Percentiles rank a stretch among this genome's conserved stretches.
Conservation (phyloP, 1,140 invertebrate genomes). For the Brachionus sp. region DNA sequence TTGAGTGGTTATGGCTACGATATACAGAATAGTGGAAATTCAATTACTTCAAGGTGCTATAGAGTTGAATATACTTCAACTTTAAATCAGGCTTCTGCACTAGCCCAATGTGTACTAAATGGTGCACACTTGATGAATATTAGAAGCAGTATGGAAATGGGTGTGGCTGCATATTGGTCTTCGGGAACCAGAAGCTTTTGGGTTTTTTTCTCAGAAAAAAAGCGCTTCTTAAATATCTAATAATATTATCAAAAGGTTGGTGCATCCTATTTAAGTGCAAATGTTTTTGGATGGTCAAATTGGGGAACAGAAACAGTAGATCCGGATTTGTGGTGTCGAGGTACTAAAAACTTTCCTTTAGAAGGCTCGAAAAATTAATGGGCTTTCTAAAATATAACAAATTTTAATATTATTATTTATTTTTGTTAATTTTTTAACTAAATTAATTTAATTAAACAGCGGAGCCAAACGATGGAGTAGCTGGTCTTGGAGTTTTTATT, state of each 20-base stretch:
- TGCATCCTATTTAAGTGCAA: neutral
- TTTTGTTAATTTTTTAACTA: too few relatives aligned
- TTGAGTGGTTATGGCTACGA: conserved; percentile 16
- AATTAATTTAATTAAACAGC: neutral
- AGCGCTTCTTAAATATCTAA: neutral
- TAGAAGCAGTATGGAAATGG: conserved; percentile 40
- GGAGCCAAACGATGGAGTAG: neutral
- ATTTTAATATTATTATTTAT: too few relatives aligned
- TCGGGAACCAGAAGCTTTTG: neutral
- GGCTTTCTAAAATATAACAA: neutral
- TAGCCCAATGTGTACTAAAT: neutral
- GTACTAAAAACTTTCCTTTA: too few relatives aligned
- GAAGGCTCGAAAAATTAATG: too few relatives aligned
- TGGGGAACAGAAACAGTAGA: neutral
- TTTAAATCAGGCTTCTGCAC: neutral
- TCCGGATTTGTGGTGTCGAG: conserved; percentile 9
- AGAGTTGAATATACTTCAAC: neutral
- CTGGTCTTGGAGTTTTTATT: neutral
- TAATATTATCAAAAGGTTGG: neutral
- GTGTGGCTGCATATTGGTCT: conserved; percentile 15
- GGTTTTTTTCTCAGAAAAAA: neutral
- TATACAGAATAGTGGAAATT: neutral
- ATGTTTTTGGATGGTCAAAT: neutral
- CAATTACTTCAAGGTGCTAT: conserved; percentile 31
- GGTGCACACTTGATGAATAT: conserved; percentile 11